Conservation (phyloP, 2,797 vertebrate species). For the Ciconia nigra region DNA sequence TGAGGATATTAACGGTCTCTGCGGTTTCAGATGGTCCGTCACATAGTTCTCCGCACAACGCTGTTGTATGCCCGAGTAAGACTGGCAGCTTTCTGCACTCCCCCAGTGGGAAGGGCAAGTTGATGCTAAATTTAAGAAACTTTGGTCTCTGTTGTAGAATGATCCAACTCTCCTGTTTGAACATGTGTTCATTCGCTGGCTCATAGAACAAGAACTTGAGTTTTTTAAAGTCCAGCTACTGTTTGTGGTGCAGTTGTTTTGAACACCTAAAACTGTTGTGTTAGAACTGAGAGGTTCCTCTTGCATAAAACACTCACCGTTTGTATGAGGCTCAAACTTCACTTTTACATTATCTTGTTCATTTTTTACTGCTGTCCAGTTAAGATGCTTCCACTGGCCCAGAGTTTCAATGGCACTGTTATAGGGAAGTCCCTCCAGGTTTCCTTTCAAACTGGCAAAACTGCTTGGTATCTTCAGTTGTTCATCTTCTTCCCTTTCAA, state of each 20-base stretch:
- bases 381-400: slow-evolving; percentile 72
- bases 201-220: slow-evolving; percentile 58
- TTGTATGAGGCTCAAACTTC: slow-evolving; percentile 63
- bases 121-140: slow-evolving; percentile 73
- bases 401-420: slow-evolving; percentile 73
- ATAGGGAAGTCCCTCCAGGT: slow-evolving; percentile 73
- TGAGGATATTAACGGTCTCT: slow-evolving; percentile 65
- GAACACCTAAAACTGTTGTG: slow-evolving; percentile 72
- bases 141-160: slow-evolving; percentile 77
- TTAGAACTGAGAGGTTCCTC: slow-evolving; percentile 79
- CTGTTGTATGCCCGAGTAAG: slow-evolving; percentile 74
- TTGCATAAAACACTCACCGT: slow-evolving; percentile 73
- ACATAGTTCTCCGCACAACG: slow-evolving; percentile 73
- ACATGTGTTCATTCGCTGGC: slow-evolving; percentile 67
- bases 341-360: slow-evolving; percentile 80
- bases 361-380: slow-evolving; percentile 74
- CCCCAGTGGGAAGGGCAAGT: slow-evolving; percentile 73
- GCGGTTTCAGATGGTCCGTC: slow-evolving; percentile 78
- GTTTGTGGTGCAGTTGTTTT: slow-evolving; percentile 73
- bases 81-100: slow-evolving; percentile 74
- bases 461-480: slow-evolving; percentile 72
- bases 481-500: slow-evolving; percentile 78
- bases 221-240: slow-evolving; percentile 73
- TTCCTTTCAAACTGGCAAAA: slow-evolving; percentile 72
- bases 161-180: slow-evolving; percentile 67